Evolutionary conservation across 2,888 invertebrate genomes (phyloP).

Genomic region (Volucella bombylans): DNA sequence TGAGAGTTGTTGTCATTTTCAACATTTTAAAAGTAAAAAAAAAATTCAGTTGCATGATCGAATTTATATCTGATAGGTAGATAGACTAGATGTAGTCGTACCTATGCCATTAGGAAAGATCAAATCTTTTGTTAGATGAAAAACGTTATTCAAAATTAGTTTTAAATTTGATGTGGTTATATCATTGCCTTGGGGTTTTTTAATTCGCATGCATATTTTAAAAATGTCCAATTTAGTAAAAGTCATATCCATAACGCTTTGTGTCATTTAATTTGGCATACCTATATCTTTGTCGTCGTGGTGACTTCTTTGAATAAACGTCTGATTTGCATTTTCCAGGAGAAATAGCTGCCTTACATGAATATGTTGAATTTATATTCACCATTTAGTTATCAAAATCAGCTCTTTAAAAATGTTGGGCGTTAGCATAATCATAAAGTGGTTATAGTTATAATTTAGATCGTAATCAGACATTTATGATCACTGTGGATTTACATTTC

Average conservation of each 20-base stretch:
- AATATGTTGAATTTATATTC: no score
- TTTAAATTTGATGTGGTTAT: slow-evolving; percentile 18
- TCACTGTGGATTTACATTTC: no score
- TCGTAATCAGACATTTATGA: no score
- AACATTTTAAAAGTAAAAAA: slow-evolving; percentile 20
- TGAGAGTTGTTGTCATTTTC: slow-evolving; percentile 65
- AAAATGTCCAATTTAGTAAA: slow-evolving; percentile 39
- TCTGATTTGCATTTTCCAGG: background rate
- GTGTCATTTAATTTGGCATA: background rate
- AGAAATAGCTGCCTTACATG: no score
- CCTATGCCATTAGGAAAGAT: slow-evolving; percentile 24
- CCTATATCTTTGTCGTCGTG: background rate
- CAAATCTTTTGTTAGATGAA: slow-evolving; percentile 15
- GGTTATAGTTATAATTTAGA: no score
- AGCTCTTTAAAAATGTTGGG: no score
- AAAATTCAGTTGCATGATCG: no score
- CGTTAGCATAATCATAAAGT: no score
- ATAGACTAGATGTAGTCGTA: slow-evolving; percentile 22
- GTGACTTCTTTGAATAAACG: background rate
- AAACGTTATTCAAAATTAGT: slow-evolving; percentile 11
- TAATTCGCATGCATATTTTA: slow-evolving; percentile 42
- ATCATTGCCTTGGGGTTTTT: slow-evolving; percentile 15
- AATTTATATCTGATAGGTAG: slow-evolving; percentile 41
- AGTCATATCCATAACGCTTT: slow-evolving; percentile 40
- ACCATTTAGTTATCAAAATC: no score